These are phyloP conservation scores for Platichthys flesus DNA, from an alignment of 2,113 vertebrate genomes.

Conservation along the genomic window DNA sequence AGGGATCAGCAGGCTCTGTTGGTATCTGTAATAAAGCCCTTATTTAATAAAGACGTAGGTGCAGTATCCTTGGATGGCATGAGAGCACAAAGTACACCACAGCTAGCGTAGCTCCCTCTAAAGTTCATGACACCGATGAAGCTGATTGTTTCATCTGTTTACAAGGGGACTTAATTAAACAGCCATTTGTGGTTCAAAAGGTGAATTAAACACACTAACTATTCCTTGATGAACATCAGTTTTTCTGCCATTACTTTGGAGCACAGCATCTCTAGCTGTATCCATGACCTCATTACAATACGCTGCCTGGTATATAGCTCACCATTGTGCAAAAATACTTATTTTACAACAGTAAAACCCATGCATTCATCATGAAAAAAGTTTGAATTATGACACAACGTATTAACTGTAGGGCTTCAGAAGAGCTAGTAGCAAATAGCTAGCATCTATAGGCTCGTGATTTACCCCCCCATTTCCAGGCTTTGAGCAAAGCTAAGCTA, in stretches of 20 bases:
- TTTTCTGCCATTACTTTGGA: not conserved
- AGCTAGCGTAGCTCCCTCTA: not conserved
- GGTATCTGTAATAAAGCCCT: slow-evolving; percentile 47
- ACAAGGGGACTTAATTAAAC: not conserved
- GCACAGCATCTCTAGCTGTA: no score
- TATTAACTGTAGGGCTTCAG: no score
- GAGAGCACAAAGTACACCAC: not conserved
- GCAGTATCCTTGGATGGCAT: not conserved
- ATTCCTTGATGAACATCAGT: not conserved
- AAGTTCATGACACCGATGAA: not conserved
- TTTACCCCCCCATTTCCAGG: no score
- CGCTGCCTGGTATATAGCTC: no score
- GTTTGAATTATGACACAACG: no score
- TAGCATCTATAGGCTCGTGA: no score
- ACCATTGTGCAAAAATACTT: no score
- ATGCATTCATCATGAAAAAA: no score
- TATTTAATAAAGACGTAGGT: slow-evolving; percentile 21
- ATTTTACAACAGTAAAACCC: no score
- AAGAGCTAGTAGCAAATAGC: no score
- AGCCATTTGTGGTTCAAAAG: not conserved
- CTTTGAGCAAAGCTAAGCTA: no score
- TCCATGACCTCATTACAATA: no score
- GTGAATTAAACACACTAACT: not conserved
- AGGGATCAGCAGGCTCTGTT: slow-evolving; percentile 42
- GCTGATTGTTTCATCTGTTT: not conserved